phyloP scores from a whole-genome alignment of 2,888 invertebrate genomes.

The Cylindroiulus punctatus region DNA sequence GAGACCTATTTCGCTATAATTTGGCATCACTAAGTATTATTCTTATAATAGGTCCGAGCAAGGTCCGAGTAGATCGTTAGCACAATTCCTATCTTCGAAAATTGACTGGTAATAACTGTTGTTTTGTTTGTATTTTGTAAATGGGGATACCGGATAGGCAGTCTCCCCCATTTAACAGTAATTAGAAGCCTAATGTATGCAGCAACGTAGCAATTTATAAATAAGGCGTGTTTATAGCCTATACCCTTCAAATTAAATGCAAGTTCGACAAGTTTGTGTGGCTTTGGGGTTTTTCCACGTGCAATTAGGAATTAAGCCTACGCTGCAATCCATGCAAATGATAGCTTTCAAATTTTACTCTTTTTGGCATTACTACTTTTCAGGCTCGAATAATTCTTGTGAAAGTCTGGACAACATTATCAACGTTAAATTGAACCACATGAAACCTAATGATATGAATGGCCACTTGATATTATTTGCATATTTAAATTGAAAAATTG shows the following conservation, averaged over 20 bases:
- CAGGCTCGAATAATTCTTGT: no score
- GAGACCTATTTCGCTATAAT: no score
- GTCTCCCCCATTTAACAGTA: not conserved
- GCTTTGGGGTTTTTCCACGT: constrained; percentile 19
- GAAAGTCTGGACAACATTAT: no score
- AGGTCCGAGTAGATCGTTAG: no score
- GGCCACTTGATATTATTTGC: no score
- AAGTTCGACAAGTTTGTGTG: constrained; percentile 6
- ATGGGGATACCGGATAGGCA: not conserved
- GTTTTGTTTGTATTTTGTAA: not conserved
- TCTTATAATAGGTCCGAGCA: no score
- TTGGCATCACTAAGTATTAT: no score
- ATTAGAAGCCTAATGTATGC: constrained; percentile 17
- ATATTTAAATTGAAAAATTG: no score
- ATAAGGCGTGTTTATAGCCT: constrained; percentile 38
- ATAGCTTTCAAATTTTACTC: not conserved
- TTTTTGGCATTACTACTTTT: not conserved
- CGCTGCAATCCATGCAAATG: not conserved
- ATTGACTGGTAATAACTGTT: not conserved
- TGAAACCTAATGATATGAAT: no score
- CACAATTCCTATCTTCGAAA: no score
- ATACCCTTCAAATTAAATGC: constrained; percentile 45
- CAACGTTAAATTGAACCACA: no score
- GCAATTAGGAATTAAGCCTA: constrained; percentile 22
- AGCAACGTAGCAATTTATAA: constrained; percentile 5